Evolutionary conservation across 2,113 vertebrate genomes (phyloP).

Genomic region (human): DNA sequence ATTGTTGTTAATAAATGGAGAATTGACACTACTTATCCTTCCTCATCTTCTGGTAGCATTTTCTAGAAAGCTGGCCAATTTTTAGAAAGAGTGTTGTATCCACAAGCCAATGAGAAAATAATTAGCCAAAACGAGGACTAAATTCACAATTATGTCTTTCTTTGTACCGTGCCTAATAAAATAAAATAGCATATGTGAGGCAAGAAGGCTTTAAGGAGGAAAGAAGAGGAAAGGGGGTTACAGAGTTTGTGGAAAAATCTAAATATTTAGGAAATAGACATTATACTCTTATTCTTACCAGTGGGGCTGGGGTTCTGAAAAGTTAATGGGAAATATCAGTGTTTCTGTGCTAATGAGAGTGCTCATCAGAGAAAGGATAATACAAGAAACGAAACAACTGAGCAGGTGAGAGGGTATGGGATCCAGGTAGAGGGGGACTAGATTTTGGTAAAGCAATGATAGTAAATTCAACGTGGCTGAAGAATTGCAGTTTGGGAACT

Average conservation of each 20-base stretch:
- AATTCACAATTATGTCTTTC: not conserved
- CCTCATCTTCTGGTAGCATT: not conserved
- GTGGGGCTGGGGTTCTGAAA: not conserved
- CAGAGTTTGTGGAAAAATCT: not conserved
- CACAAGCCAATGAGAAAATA: not conserved
- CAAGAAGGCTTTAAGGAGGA: not conserved
- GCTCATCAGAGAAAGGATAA: not conserved
- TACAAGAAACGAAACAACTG: not conserved
- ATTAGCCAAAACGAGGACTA: not conserved
- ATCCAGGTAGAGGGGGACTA: not conserved
- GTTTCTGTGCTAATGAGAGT: not conserved
- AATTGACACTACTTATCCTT: not conserved
- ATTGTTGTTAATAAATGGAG: not conserved
- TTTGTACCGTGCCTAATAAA: not conserved
- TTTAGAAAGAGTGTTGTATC: not conserved
- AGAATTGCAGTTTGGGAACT: not conserved
- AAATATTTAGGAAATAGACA: not conserved
- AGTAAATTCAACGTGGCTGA: not conserved
- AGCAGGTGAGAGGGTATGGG: not conserved
- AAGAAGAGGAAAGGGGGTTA: not conserved
- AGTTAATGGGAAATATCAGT: not conserved
- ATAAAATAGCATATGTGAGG: not conserved
- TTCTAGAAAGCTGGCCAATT: not conserved
- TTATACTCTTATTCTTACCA: not conserved
- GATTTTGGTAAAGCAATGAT: not conserved